Conservation (phyloP, 1,140 invertebrate species). For the Drosophila ananassae region DNA sequence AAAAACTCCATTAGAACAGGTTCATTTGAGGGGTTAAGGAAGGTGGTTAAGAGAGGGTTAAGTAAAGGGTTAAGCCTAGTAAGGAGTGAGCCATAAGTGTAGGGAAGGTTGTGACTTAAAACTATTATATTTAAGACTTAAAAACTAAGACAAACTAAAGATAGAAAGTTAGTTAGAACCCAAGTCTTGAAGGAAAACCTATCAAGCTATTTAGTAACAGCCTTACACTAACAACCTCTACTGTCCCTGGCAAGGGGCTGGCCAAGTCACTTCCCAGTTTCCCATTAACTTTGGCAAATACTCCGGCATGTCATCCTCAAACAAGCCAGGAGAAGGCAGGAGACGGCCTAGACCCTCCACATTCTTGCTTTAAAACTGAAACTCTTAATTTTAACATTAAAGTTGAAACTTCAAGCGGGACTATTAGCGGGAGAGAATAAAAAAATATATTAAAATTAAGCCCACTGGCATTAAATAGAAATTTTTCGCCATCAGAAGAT, state of each 20-base stretch:
- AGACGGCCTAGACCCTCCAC: not conserved
- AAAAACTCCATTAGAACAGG: conserved; percentile 59
- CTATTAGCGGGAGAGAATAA: not conserved
- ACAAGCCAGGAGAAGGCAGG: conserved; percentile 46
- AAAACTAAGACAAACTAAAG: not conserved
- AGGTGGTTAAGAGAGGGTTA: not conserved
- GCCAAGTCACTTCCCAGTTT: conserved; percentile 56
- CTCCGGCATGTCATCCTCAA: conserved; percentile 53
- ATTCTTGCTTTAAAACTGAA: no score
- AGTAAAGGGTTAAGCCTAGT: not conserved
- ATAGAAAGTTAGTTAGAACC: not conserved
- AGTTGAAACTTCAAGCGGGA: not conserved
- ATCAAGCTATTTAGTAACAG: no score
- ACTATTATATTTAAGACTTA: no score
- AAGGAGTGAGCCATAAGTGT: not conserved
- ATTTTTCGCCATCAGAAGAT: no score
- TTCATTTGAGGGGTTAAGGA: conserved; percentile 6
- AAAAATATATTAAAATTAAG: not conserved
- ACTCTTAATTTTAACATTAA: no score
- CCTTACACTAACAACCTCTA: not conserved
- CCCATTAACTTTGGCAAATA: conserved; percentile 66
- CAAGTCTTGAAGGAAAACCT: no score
- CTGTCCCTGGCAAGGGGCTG: conserved; percentile 2
- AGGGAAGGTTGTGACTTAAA: not conserved
- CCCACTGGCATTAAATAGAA: conserved; percentile 7